These are phyloP conservation scores for Oligia strigilis DNA, from an alignment of 2,888 invertebrate genomes.

Conservation along the genomic window DNA sequence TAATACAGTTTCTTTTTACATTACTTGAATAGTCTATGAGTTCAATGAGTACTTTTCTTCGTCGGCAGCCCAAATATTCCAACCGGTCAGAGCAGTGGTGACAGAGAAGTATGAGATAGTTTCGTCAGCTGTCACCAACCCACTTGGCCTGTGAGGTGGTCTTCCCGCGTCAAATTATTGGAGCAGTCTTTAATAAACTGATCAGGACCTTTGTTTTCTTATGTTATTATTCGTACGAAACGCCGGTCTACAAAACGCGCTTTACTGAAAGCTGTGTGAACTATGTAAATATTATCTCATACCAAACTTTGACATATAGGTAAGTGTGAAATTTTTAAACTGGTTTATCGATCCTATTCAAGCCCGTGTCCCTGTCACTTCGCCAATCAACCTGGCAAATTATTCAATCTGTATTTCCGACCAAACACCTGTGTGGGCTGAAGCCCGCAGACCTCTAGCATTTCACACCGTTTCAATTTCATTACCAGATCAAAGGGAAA, in stretches of 20 bases:
- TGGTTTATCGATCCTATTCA: not conserved
- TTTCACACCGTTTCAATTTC: slow-evolving; percentile 30
- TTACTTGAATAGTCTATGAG: slow-evolving; percentile 42
- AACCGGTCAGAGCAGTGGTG: slow-evolving; percentile 22
- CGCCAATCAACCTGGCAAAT: not conserved
- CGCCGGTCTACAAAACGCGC: not conserved
- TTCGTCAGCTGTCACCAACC: slow-evolving; percentile 37
- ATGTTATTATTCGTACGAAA: not conserved
- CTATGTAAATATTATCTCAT: not conserved
- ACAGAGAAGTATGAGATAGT: slow-evolving; percentile 57
- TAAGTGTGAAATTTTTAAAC: not conserved
- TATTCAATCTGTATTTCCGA: not conserved
- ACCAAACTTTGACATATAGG: not conserved
- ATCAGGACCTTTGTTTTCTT: not conserved
- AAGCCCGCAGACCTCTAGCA: slow-evolving; percentile 10
- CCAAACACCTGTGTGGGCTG: slow-evolving; percentile 41
- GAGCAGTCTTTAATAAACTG: not conserved
- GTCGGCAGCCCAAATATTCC: slow-evolving; percentile 41
- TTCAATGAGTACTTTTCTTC: slow-evolving; percentile 29
- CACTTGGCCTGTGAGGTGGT: slow-evolving; percentile 21
- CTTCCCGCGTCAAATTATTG: not conserved
- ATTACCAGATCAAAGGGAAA: slow-evolving; percentile 48
- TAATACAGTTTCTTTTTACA: slow-evolving; percentile 51
- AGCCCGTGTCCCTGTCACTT: not conserved
- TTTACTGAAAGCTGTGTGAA: not conserved